phyloP scores from a whole-genome alignment of 2,797 vertebrate species.

The Taenioides sp. region DNA sequence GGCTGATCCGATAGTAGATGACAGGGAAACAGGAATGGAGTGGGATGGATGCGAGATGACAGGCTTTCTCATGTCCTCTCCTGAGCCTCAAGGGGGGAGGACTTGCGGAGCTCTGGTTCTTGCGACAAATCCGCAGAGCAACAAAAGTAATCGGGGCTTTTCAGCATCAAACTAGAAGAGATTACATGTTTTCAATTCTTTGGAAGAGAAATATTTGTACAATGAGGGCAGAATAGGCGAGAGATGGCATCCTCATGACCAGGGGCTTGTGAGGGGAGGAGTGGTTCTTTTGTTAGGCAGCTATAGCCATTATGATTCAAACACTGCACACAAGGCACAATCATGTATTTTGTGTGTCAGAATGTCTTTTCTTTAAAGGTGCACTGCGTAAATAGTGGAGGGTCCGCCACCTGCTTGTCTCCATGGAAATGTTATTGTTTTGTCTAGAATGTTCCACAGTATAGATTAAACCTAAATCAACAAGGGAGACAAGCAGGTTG shows the following conservation, averaged over 20 bases:
- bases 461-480: no score
- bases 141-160: constrained; percentile 64
- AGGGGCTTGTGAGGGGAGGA: constrained; percentile 45
- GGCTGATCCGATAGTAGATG: constrained; percentile 58
- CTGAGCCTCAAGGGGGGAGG: constrained; percentile 41
- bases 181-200: constrained; percentile 48
- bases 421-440: no score
- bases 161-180: constrained; percentile 54
- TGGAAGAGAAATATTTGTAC: constrained; percentile 60
- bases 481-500: no score
- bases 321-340: not conserved
- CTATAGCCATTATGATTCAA: constrained; percentile 39
- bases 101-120: constrained; percentile 36
- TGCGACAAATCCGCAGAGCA: constrained; percentile 47
- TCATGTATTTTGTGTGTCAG: not conserved
- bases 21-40: constrained; percentile 50
- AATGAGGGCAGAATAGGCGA: constrained; percentile 51
- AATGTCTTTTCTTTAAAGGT: not conserved
- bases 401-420: no score
- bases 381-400: no score
- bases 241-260: constrained; percentile 56
- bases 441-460: no score
- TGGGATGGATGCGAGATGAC: constrained; percentile 64
- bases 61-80: constrained; percentile 61
- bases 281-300: constrained; percentile 49